Percentiles rank a stretch among this genome's conserved stretches.
These are phyloP conservation scores for Pteronotus mesoamericanus DNA, from an alignment of 2,797 vertebrate species.

Conservation along the genomic window DNA sequence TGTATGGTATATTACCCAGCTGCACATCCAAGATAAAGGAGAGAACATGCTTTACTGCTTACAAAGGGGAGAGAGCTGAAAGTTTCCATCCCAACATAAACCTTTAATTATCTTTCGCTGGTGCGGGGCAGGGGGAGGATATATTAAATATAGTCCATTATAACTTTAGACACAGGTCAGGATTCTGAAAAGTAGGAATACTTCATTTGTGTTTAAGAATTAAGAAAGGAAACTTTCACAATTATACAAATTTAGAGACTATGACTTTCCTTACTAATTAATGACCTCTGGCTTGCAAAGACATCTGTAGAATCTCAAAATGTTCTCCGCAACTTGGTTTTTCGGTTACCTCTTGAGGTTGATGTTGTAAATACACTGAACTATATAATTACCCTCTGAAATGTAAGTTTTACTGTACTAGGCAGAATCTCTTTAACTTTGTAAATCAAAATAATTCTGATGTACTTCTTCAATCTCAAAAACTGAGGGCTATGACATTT, in stretches of 20 bases:
- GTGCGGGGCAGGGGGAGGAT: neutral
- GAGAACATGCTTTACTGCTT: neutral
- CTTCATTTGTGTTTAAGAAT: slow-evolving; percentile 55
- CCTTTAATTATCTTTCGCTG: neutral
- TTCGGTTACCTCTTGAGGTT: neutral
- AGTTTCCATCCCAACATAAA: slow-evolving; percentile 22
- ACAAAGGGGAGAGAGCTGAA: neutral
- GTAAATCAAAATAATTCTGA: neutral
- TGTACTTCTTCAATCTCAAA: neutral
- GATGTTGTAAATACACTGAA: neutral
- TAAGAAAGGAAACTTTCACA: slow-evolving; percentile 17
- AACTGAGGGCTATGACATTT: neutral
- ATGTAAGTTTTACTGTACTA: neutral
- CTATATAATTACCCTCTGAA: neutral
- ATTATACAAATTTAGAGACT: neutral
- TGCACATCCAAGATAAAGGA: neutral
- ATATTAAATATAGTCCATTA: slow-evolving; percentile 42
- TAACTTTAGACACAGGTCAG: slow-evolving; percentile 35
- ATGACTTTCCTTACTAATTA: neutral
- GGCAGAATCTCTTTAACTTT: neutral
- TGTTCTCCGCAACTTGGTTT: neutral
- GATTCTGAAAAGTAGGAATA: slow-evolving; percentile 32
- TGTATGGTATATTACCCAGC: neutral
- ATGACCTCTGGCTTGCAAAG: neutral
- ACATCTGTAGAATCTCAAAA: slow-evolving; percentile 18